Percentiles rank a stretch among this genome's conserved stretches.
These are phyloP conservation scores for Rhopalosiphum nymphaeae DNA, from an alignment of 2,888 invertebrate genomes.

Conservation along the genomic window DNA sequence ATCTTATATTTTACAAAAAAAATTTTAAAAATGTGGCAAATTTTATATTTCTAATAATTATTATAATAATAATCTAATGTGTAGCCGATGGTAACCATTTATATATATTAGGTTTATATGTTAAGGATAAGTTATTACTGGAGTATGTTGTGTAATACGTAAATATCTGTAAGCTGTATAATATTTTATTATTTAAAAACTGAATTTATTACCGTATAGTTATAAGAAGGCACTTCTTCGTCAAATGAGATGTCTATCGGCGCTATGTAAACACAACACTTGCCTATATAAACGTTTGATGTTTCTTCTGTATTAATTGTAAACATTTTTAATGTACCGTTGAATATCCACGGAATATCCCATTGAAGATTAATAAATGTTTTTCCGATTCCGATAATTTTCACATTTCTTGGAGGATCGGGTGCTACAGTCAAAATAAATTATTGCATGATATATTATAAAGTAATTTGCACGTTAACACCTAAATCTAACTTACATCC, in stretches of 20 bases:
- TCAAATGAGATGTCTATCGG: background rate
- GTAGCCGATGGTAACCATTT: background rate
- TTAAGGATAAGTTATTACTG: background rate
- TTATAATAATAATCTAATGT: background rate
- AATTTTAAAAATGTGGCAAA: background rate
- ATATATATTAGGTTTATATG: background rate
- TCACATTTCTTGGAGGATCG: background rate
- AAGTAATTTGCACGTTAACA: background rate
- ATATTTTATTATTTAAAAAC: background rate
- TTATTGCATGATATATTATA: background rate
- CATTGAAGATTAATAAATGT: conserved; percentile 3
- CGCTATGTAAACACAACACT: background rate
- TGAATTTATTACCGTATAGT: conserved; percentile 17
- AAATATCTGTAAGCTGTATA: background rate
- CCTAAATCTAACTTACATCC: conserved; percentile 10
- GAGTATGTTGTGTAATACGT: too few species aligned
- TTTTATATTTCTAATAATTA: background rate
- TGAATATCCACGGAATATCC: conserved; percentile 42
- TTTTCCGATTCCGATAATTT: background rate
- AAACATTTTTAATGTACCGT: conserved; percentile 15
- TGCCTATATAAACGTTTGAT: background rate
- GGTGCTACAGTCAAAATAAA: background rate
- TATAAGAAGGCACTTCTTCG: conserved; percentile 33
- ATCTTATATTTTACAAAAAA: background rate
- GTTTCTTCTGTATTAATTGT: conserved; percentile 5